Evolutionary conservation across 2,113 vertebrate genomes (phyloP), one percentile per base, ranked within the genome.

Genomic region (Morone chrysops): DNA sequence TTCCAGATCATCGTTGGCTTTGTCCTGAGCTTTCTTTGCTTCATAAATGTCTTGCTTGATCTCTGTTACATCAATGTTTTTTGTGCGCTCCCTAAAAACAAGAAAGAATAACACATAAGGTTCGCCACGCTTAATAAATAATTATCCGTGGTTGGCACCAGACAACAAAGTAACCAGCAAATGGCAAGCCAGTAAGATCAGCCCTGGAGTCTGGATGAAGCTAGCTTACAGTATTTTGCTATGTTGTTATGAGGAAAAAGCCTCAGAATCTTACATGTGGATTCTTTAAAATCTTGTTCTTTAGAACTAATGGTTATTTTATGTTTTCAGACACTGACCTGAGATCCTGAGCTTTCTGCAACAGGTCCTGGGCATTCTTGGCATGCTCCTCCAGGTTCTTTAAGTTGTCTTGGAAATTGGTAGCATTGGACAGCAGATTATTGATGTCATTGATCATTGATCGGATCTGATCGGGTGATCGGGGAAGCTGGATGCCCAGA

Each of bases 401-500:
- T 43, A 92, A 51, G 9, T 95, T 89, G 45, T 91, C 68, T 20
- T 89, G 71, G 77, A 91, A 41, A 47, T 90, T 83, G 51, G 94
- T 90, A 82, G 91, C 86, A 20, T 93, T 93, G 8, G 75, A 86
- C 31, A 89, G 50, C 31, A 95, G 53, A 48, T 84, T 89, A 65
- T 83, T 82, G 89, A 97, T 94, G 70, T 95, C 92, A 48, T 87
- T 53, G 75, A 97, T 94, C 92, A 95, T 92, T 38, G 83, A 75
- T 0, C 7, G 90, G 79, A 97, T 92, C 62, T 96, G 94, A 83
- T 79, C 91, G 0, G 94, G 91, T 4, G 93, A 93, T 22, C 65
- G 56, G 20, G 96, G 94, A 66, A 97, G 80, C 57, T 94, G 92
- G 89, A 97, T 95, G 38, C 87, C 91, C 82, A 98, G 91, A 22